Conservation (phyloP, 1,140 invertebrate species). For the Lutraria rhynchaena region DNA sequence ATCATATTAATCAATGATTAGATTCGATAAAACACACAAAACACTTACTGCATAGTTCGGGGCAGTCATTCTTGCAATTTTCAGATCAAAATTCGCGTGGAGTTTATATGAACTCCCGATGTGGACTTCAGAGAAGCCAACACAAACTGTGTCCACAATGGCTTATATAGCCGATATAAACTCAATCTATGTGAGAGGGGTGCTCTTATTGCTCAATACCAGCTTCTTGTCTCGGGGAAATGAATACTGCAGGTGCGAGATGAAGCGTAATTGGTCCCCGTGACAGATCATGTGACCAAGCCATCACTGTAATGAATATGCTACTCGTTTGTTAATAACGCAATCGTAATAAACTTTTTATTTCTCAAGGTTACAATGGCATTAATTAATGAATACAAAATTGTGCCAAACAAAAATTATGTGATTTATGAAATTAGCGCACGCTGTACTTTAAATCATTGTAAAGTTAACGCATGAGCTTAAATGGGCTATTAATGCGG, state of each 20-base stretch:
- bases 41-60: constrained; percentile 49
- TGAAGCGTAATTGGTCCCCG: too few relatives aligned
- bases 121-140: constrained; percentile 59
- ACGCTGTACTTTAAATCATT: too few relatives aligned
- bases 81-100: background rate
- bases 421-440: too few relatives aligned
- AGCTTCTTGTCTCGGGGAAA: background rate
- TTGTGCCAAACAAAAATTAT: too few relatives aligned
- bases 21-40: background rate
- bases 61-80: constrained; percentile 22
- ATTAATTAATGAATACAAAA: too few relatives aligned
- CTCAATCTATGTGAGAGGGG: constrained; percentile 44
- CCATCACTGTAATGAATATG: too few relatives aligned
- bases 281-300: too few relatives aligned
- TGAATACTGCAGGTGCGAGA: background rate
- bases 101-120: constrained; percentile 1
- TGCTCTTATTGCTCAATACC: constrained; percentile 21
- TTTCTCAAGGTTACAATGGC: too few relatives aligned
- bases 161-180: constrained; percentile 62
- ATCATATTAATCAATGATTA: background rate
- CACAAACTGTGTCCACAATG: constrained; percentile 40
- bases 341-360: too few relatives aligned
- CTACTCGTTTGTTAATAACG: too few relatives aligned
- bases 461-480: too few relatives aligned
- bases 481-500: too few relatives aligned